Evolutionary conservation across 1,140 invertebrate genomes (phyloP).

Genomic region (Adelges cooleyi): DNA sequence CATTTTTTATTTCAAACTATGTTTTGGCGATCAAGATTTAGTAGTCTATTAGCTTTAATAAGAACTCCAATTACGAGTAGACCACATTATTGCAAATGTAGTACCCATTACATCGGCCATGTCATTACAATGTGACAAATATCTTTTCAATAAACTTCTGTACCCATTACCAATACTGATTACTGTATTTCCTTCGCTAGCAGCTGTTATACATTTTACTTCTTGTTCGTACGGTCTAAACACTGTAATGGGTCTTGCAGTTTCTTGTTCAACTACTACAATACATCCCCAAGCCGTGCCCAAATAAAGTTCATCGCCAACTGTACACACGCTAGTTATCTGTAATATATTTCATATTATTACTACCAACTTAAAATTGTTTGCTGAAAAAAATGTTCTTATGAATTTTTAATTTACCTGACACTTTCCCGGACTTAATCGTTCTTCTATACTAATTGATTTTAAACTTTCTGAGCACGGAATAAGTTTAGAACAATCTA

Average conservation of each 20-base stretch:
- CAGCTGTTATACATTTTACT: slow-evolving; percentile 40
- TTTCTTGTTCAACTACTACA: slow-evolving; percentile 67
- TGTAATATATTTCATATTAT: slow-evolving; percentile 35
- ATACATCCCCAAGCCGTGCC: slow-evolving; percentile 87
- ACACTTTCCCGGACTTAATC: slow-evolving; percentile 63
- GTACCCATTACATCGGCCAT: slow-evolving; percentile 5
- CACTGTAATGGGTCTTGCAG: slow-evolving; percentile 73
- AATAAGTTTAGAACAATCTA: slow-evolving; percentile 83
- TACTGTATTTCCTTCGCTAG: slow-evolving; percentile 29
- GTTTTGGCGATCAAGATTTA: no score
- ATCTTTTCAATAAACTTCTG: slow-evolving; percentile 54
- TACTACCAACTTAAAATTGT: neutral
- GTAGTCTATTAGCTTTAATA: no score
- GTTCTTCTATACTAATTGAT: slow-evolving; percentile 82
- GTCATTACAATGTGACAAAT: slow-evolving; percentile 10
- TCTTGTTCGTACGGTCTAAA: slow-evolving; percentile 83
- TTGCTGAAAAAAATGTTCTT: neutral
- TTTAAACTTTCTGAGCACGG: slow-evolving; percentile 85
- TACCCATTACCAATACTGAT: slow-evolving; percentile 74
- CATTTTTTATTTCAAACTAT: no score
- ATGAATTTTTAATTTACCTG: slow-evolving; percentile 44
- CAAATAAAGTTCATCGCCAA: slow-evolving; percentile 63
- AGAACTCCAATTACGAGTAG: slow-evolving; percentile 23
- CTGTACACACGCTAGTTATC: slow-evolving; percentile 65
- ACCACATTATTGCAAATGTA: slow-evolving; percentile 29